Evolutionary conservation across 2,888 invertebrate genomes (phyloP), one percentile per base, ranked within the genome.

Genomic region (Carcina quercana): DNA sequence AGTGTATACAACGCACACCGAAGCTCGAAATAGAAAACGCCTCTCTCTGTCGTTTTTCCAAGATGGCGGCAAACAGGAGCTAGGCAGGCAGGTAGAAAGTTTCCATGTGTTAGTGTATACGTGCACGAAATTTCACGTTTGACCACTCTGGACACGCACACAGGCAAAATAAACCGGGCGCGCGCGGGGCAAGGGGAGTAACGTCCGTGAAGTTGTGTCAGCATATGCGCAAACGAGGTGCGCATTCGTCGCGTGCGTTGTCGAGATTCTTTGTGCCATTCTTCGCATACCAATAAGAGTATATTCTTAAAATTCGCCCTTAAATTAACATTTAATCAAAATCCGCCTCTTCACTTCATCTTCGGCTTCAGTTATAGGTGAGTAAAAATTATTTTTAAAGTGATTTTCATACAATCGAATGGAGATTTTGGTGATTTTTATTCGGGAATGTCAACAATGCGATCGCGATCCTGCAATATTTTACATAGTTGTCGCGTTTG

Each of bases 251-350:
- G 89, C 89, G 87, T 91, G 93, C 94, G 94, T 94, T 93, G 93
- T 94, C 92, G 89, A 90, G 93, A 94, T 94, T 95, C 94, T 94
- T 94, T 94, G 93, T 94, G 93, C 92, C 94, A 95, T 95, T 94
- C 94, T 92, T 92, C 88, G 91, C 94, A 95, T 95, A 93, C 94
- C 94, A 93, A 88, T 87, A 88, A 88, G 87, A 87, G 87, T 86
- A 86, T 85, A 87, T 88, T 88, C 87, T 88, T 88, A 87, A 86
- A 87, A 87, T 88, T 87, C 88, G 88, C 88, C 87, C 86, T 79
- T 79, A 86, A 87, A 88, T 87, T 86, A 83, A 85, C 69, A 74
- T 62, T 62, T 71, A 82, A 86, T 86, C 88, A 88, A 88, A 88
- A 88, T 88, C 87, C 85, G 83, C 69, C 87, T 79, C 82, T 75